Base-by-base conservation (phyloP, 2,113 vertebrate genomes). In the Rostratula benghalensis region DNA sequence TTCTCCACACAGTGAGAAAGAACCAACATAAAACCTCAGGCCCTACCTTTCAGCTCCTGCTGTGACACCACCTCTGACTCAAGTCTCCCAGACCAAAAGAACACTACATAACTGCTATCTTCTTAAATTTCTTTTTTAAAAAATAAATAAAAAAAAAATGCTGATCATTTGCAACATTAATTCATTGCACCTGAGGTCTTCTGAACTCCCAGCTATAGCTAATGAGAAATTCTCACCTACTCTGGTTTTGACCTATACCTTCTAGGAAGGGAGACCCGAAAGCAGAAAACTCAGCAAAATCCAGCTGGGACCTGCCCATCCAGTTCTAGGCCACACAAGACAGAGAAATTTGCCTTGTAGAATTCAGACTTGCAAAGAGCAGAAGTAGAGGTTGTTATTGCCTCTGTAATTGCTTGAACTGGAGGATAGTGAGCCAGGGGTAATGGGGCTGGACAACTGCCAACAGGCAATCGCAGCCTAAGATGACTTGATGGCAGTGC, bases 281-380 rank as follows among this genome's bases (percentile, higher is more conserved):
- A 92, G 88, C 35, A 50, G 57, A 95, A 61, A 94, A 79, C 88
- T 97, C 91, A 93, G 94, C 93, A 65, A 35, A 94, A 93, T 57
- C 85, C 80, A 87, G 76, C 64, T 37, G 0, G 56, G 82, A 95
- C 93, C 79, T 95, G 92, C 79, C 84, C 30, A 5, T 93, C 87
- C 85, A 63, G 85, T 88, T 88, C 59, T 71, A 22, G 41, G 11
- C 7, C 71, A 90, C 48, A 39, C 23, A 45, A 15, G 12, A 20
- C 7, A 1, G 53, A 73, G 67, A 63, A 65, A 93, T 87, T 91
- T 77, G 50, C 85, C 41, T 31, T 16, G 30, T 43, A 79, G 23
- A 51, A 51, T n/a, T 81, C 41, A 3, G 48, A 27, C 3, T 23
- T 35, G 41, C 1, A 21, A 64, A 71, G n/a, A 91, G 78, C 53